Percentiles rank a stretch among this genome's conserved stretches.
phyloP scores from a whole-genome alignment of 2,113 vertebrate species.

The Actenoides hombroni region DNA sequence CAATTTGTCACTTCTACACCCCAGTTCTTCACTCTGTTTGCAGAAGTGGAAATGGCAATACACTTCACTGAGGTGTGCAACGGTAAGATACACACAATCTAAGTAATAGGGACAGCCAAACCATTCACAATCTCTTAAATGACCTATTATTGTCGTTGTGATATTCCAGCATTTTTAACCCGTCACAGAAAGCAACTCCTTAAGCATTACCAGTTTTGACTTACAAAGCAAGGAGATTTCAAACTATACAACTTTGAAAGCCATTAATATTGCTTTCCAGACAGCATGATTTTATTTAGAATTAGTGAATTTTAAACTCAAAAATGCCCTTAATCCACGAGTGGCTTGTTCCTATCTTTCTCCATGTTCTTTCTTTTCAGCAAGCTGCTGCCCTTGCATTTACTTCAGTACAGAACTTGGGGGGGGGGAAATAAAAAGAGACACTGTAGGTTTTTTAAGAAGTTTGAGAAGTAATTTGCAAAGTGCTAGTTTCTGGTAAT shows the following conservation, averaged over 20 bases:
- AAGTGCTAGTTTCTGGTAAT: constrained; percentile 29
- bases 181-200: background rate
- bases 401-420: background rate
- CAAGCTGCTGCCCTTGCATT: background rate
- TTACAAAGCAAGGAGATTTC: background rate
- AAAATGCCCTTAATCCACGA: background rate
- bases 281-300: background rate
- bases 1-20: background rate
- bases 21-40: background rate
- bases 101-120: background rate
- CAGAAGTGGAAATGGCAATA: background rate
- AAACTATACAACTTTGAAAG: background rate
- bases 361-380: background rate
- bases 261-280: background rate
- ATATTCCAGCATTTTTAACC: background rate
- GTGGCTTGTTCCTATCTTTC: background rate
- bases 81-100: background rate
- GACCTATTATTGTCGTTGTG: background rate
- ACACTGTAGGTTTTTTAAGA: background rate
- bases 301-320: background rate
- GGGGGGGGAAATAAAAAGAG: background rate
- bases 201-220: background rate
- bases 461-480: constrained; percentile 46
- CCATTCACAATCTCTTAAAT: background rate
- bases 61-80: background rate